A percentile compares a stretch with the other conserved stretches of the same genome.
Conservation (phyloP, 1,140 invertebrate species). For the Aphaenogaster ashmeadi region DNA sequence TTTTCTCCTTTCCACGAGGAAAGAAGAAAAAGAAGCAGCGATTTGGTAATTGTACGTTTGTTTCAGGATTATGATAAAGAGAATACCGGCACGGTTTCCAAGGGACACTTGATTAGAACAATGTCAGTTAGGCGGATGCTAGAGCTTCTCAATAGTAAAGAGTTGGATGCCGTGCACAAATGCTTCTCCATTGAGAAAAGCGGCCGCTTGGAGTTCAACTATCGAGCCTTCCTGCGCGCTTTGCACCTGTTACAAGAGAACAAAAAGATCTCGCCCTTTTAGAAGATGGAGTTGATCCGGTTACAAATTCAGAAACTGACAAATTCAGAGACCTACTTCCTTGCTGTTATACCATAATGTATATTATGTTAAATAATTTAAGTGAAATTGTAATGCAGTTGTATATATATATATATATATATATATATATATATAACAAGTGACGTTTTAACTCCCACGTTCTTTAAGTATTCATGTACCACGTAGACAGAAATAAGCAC, state of each 20-base stretch:
- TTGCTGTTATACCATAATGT: background rate
- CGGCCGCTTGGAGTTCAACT: conserved; percentile 89
- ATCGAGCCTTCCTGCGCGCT: conserved; percentile 88
- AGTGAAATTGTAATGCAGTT: background rate
- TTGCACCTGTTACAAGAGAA: conserved; percentile 87
- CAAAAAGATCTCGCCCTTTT: conserved; percentile 84
- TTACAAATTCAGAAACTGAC: background rate
- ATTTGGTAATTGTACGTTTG: conserved; percentile 48
- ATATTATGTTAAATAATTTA: background rate
- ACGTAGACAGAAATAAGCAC: background rate
- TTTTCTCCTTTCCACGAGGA: background rate
- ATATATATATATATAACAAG: background rate
- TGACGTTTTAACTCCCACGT: background rate
- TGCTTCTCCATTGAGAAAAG: conserved; percentile 89
- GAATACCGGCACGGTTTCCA: conserved; percentile 89
- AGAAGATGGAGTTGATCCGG: conserved; percentile 39
- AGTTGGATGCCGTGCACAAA: conserved; percentile 90
- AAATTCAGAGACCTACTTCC: background rate
- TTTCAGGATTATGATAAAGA: conserved; percentile 90
- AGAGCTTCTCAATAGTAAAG: conserved; percentile 88
- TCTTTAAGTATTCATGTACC: conserved; percentile 1
- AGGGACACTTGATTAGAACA: conserved; percentile 88
- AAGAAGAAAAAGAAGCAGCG: background rate
- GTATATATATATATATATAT: too few relatives aligned
- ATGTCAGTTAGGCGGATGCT: conserved; percentile 89